Conservation (phyloP, 2,797 vertebrate species). For the Poliocrania exsul region DNA sequence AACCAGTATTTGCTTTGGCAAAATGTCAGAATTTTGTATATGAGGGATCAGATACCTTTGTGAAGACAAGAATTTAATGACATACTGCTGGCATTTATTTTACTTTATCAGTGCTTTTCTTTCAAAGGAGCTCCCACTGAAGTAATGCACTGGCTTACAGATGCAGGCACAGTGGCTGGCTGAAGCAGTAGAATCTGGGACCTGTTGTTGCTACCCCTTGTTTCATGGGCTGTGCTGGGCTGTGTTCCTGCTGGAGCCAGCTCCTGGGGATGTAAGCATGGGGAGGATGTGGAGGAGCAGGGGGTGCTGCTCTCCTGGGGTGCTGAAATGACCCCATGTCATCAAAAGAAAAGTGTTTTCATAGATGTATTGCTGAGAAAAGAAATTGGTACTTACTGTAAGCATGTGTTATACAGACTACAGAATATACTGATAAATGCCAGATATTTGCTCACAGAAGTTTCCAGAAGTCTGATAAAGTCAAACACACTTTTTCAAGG, state of each 20-base stretch:
- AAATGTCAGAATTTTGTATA: neutral
- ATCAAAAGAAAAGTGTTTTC: neutral
- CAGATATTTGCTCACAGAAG: neutral
- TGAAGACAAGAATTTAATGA: neutral
- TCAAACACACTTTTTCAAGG: constrained; percentile 15
- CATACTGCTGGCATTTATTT: neutral
- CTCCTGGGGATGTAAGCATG: neutral
- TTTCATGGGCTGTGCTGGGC: neutral
- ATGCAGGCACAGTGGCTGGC: neutral
- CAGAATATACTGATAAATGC: neutral
- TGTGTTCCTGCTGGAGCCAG: neutral
- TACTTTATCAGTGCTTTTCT: neutral
- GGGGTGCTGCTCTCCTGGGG: neutral
- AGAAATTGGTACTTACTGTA: neutral
- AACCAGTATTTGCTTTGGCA: neutral
- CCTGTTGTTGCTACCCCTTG: fast-evolving
- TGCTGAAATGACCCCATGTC: neutral
- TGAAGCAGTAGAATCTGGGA: neutral
- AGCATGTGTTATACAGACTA: neutral
- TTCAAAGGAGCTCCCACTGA: neutral
- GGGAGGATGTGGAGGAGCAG: neutral
- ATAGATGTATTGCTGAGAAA: neutral
- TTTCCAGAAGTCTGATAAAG: neutral
- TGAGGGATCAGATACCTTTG: neutral
- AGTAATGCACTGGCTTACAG: fast-evolving